Base-by-base conservation (phyloP, 2,113 vertebrate species). In the Tricholaema leucomelas region DNA sequence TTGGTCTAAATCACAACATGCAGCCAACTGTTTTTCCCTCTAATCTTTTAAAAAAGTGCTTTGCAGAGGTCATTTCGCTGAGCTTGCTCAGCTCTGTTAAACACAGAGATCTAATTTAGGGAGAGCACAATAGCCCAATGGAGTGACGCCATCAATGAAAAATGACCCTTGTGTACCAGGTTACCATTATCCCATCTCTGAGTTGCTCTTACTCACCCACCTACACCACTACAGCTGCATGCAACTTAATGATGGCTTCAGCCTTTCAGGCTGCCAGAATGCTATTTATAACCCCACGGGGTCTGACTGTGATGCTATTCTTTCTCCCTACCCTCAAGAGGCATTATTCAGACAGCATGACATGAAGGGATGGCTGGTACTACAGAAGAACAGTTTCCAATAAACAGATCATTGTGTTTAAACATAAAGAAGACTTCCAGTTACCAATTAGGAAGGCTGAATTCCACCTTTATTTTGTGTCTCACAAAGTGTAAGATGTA, bases 161-260 rank as follows among this genome's bases (percentile, higher is more conserved):
- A 94, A 79, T 93, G 84, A 96, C 78, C 77, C 72, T 91, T 55
- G 80, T 55, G 78, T 83, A 90, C 89, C 61, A 88, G 71, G 88
- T 89, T 92, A 84, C 96, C 87, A 97, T 85, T 94, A 88, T 87
- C 85, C 80, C 83, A 44, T 69, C 85, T 82, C 81, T 1, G 2
- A 81, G 91, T 63, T 92, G 91, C 88, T 91, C 80, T 88, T 81
- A 64, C 73, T 91, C 87, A 87, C 85, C 93, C 38, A 86, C 92
- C 93, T 93, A 94, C 60, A 66, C 88, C 75, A 88, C 66, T 94
- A 73, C 95, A 97, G 95, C 96, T 96, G 95, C 89, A 87, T 82
- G 87, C 83, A 96, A 85, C 89, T 95, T 95, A 96, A 94, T 63
- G 84, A 46, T 21, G 75, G 81, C 85, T 63, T 74, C 61, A 52